Percentiles rank a stretch among this genome's conserved stretches.
Conservation (phyloP, 2,797 vertebrate genomes). For the Octomys mimax region DNA sequence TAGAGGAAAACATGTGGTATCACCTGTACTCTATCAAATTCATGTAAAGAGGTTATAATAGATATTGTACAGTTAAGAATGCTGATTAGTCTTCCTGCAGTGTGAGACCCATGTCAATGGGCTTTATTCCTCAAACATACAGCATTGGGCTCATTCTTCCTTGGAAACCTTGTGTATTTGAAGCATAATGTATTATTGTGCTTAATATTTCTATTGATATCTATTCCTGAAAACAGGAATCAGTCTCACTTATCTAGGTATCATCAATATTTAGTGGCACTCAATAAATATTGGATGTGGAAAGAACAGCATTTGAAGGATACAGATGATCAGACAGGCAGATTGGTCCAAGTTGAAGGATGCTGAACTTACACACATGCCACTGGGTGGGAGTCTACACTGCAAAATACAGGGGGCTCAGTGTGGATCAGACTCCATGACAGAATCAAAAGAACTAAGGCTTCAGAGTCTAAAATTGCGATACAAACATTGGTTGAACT, state of each 20-base stretch:
- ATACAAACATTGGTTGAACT: neutral
- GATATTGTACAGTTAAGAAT: neutral
- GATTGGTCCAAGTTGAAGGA: neutral
- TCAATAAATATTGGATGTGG: neutral
- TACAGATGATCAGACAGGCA: neutral
- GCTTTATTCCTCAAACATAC: neutral
- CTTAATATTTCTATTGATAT: neutral
- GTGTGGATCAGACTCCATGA: neutral
- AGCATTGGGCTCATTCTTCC: neutral
- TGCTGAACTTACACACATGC: neutral
- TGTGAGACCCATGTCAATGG: neutral
- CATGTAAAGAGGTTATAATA: neutral
- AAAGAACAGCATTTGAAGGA: conserved; percentile 16
- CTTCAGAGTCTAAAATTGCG: neutral
- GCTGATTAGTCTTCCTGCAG: neutral
- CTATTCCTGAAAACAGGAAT: neutral
- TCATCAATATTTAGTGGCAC: neutral
- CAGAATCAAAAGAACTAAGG: neutral
- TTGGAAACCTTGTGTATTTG: neutral
- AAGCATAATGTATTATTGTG: neutral
- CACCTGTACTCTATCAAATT: neutral
- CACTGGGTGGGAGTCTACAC: neutral
- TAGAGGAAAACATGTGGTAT: neutral
- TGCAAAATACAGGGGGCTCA: neutral
- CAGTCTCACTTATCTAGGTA: neutral